Conservation (phyloP, 2,113 vertebrate species). For the Piaya cayana region DNA sequence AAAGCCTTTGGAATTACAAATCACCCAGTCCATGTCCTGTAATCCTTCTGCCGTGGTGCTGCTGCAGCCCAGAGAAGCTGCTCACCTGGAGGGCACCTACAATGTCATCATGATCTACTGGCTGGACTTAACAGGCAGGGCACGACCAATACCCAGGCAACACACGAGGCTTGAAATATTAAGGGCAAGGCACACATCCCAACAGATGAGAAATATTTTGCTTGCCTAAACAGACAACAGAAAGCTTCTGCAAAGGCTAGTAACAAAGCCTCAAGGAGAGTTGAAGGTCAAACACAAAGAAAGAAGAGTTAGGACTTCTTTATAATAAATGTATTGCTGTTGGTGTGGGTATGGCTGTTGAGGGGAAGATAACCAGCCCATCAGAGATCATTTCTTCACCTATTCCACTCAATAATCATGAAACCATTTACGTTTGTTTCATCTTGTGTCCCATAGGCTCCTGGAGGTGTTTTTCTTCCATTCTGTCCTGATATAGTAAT, state of each 20-base stretch:
- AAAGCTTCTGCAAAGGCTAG: neutral
- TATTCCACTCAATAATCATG: neutral
- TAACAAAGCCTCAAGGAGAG: neutral
- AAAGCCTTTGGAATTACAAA: neutral
- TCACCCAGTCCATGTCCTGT: accelerated
- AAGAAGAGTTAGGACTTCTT: neutral
- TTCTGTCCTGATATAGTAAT: neutral
- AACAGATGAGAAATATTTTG: neutral
- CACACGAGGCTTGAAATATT: neutral
- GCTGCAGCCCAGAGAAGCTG: neutral
- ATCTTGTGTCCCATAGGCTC: neutral
- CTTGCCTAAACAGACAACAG: neutral
- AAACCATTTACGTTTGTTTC: neutral
- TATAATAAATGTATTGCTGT: neutral
- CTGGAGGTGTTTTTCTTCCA: neutral
- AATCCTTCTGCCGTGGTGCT: neutral
- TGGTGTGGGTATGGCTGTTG: neutral
- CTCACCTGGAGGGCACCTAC: neutral
- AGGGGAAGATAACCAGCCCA: neutral
- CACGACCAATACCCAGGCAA: neutral
- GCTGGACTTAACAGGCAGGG: neutral
- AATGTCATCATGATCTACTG: neutral
- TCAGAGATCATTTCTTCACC: neutral
- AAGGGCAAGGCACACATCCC: neutral
- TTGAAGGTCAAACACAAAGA: neutral